Evolutionary conservation across 2,797 vertebrate species (phyloP), one percentile per base, ranked within the genome.

Genomic region (Gymnodraco acuticeps): DNA sequence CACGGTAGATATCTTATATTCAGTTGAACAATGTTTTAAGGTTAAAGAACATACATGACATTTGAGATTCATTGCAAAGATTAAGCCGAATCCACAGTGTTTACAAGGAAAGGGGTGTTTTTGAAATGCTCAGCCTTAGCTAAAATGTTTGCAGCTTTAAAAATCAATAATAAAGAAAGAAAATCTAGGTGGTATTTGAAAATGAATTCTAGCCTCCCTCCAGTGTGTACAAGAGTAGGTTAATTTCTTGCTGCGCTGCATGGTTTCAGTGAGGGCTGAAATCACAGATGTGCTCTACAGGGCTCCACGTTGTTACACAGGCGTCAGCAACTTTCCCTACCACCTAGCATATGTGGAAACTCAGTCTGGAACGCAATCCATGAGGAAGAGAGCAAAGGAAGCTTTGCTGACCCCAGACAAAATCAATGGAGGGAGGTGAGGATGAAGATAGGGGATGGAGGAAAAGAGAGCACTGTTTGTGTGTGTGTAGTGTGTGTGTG

Each of bases 231-330:
- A 81, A 66, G 75, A 87, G 78, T 64, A 86, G 77, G 88, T 83
- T 86, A 41, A 88, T 89, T 87, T 88, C 53, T 90, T 90, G 82
- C 87, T 71, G 88, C 64, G 43, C 83, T 55, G 83, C 80, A 73
- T 73, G 85, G 82, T 87, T 82, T 89, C 83, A 82, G 84, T 63
- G 70, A 88, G 87, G 83, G 77, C 91, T 88, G 85, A 84, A 90
- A 92, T 90, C 94, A 91, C 94, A 95, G 94, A 95, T 94, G 94
- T 94, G 92, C 93, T 92, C 94, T 77, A 85, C 90, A 80, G 94
- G 93, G 93, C 88, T 93, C 90, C 87, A 70, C 82, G 83, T 80
- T 87, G 89, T 91, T 91, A 87, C 86, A 79, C 81, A 64, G 42
- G 81, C 88, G 86, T 95, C 95, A 95, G 94, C 95, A 93, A 83